Conservation (phyloP, 2,113 vertebrate genomes). For the Pollachius pollachius region DNA sequence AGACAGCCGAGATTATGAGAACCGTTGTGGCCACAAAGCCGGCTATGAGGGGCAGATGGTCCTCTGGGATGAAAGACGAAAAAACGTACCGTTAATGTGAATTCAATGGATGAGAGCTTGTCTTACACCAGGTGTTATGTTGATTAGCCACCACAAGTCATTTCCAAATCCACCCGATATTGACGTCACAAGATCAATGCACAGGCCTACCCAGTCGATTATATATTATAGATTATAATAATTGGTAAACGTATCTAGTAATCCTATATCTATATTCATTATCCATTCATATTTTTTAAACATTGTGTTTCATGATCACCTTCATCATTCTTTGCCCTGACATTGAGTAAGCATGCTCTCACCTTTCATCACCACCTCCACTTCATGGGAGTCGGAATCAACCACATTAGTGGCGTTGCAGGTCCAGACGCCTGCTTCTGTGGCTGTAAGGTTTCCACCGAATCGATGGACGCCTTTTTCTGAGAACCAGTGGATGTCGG, state of each 20-base stretch:
- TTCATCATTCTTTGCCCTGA: too few species aligned
- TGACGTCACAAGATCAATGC: too few species aligned
- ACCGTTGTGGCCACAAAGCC: slow-evolving; percentile 69
- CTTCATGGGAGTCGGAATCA: not conserved
- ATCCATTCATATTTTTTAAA: too few species aligned
- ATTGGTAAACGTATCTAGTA: too few species aligned
- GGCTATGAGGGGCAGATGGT: slow-evolving; percentile 74
- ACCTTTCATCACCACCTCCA: slow-evolving; percentile 66
- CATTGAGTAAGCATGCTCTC: not conserved
- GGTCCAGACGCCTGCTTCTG: slow-evolving; percentile 38
- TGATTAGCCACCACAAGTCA: too few species aligned
- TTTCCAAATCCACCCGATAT: too few species aligned
- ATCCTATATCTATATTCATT: too few species aligned
- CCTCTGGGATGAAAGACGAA: slow-evolving; percentile 59
- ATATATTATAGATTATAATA: too few species aligned
- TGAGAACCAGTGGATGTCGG: slow-evolving; percentile 54
- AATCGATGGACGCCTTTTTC: rapidly evolving
- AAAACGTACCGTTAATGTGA: slow-evolving; percentile 18
- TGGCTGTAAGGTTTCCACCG: slow-evolving; percentile 34
- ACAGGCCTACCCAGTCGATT: too few species aligned
- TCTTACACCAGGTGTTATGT: too few species aligned
- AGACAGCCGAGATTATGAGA: slow-evolving; percentile 60
- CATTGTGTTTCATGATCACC: too few species aligned
- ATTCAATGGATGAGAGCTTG: not conserved
- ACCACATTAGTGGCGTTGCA: slow-evolving; percentile 58